Evolutionary conservation across 2,113 vertebrate species (phyloP), one percentile per base, ranked within the genome.

Genomic region (Caretta caretta): DNA sequence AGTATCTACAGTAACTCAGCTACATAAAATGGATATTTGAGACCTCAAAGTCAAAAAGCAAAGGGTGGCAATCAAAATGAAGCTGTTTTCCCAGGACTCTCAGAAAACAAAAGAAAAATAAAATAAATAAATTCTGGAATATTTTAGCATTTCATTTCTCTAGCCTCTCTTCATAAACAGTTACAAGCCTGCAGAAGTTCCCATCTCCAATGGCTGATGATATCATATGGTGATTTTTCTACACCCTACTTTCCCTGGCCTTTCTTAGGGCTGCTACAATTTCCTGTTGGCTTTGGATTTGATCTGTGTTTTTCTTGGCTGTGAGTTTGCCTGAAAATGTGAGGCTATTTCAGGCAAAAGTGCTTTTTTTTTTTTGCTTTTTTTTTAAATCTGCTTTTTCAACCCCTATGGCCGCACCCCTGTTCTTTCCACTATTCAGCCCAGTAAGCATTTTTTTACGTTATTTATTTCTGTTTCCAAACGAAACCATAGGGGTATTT

Each of bases 251-350:
- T 91, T 95, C 3, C 14, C 80, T 90, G 87, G 89, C 65, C 93
- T 97, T 96, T 95, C 94, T 92, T 96, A 91, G 91, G 86, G 83
- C 62, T 96, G 86, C 88, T 90, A 83, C 1, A 3, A 84, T 87
- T 97, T 98, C 96, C 97, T 97, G 95, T 97, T 96, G 94, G 91
- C 91, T 97, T 98, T 98, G 93, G 87, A 91, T 96, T 51, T 85
- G 89, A 90, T 75, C 86, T 50, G 10, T 97, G 81, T 96, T 98
- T 97, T 94, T 92, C 94, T 97, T 98, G 97, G 97, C 96, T 82
- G 3, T 54, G 84, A 93, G 1, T 1, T 79, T 84, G 88, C 57
- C 95, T 94, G 89, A 96, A 97, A 97, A 83, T 88, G 94, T 10
- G 29, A 97, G 82, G 87, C 96, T 97, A 97, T 97, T 98, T 97